Conservation (phyloP, 1,140 invertebrate species). For the Bilobella aurantiaca region DNA sequence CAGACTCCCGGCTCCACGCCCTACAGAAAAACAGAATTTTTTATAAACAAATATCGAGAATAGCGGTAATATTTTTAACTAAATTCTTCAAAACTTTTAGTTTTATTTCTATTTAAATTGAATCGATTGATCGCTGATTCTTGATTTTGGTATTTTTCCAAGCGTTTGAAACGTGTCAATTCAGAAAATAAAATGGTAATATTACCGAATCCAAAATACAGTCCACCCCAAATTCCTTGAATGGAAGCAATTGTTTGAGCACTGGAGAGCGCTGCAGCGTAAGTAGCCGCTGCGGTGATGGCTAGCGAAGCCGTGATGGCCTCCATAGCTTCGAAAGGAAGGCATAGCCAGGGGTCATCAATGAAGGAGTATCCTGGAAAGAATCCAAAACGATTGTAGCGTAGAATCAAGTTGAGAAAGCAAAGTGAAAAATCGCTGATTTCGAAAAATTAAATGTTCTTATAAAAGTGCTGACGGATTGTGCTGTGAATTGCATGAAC, state of each 20-base stretch:
- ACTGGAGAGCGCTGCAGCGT: conserved; percentile 64
- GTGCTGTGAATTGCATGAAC: too few species aligned
- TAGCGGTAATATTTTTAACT: too few species aligned
- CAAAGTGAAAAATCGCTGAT: not conserved
- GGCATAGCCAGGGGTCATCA: conserved; percentile 64
- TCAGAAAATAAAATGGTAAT: too few species aligned
- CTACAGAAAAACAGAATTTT: conserved; percentile 45
- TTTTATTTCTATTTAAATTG: not conserved
- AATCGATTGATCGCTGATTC: not conserved
- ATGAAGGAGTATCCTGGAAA: conserved; percentile 66
- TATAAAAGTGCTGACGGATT: too few species aligned
- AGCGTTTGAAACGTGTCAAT: too few species aligned
- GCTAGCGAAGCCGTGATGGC: conserved; percentile 70
- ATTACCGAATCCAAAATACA: conserved; percentile 69
- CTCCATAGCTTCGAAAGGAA: conserved; percentile 73
- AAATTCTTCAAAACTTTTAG: not conserved
- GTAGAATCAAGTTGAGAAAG: too few species aligned
- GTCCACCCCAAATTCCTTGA: conserved; percentile 65
- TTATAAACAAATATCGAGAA: too few species aligned
- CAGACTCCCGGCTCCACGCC: conserved; percentile 63
- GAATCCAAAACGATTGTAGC: too few species aligned
- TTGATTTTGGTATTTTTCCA: not conserved
- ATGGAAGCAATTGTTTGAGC: conserved; percentile 69
- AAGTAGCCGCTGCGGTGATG: conserved; percentile 70
- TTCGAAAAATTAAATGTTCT: too few species aligned